phyloP scores from a whole-genome alignment of 2,888 invertebrate species.

The Nephrotoma appendiculata region DNA sequence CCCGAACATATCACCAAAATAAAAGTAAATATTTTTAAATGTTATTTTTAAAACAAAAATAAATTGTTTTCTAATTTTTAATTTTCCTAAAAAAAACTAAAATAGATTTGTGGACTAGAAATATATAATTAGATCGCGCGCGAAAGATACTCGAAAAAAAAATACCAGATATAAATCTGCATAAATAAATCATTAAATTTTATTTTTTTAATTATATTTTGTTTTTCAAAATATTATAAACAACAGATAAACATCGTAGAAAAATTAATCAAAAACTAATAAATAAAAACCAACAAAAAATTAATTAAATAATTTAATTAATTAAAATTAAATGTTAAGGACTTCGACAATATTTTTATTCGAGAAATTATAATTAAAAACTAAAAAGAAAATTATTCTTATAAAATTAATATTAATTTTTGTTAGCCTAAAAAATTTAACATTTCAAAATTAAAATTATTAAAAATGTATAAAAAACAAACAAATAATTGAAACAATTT shows the following conservation, averaged over 20 bases:
- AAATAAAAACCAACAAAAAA: neutral
- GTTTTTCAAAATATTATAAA: neutral
- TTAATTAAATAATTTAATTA: neutral
- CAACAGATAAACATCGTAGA: neutral
- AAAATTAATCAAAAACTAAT: neutral
- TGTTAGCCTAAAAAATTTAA: neutral
- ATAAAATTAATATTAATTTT: neutral
- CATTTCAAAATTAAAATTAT: neutral
- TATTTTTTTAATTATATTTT: neutral
- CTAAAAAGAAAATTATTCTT: neutral
- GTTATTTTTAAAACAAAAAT: neutral
- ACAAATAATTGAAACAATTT: neutral
- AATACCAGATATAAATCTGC: neutral
- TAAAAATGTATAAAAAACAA: neutral
- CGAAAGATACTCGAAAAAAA: conserved; percentile 1
- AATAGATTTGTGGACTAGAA: neutral
- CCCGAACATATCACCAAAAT: conserved; percentile 2
- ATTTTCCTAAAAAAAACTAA: neutral
- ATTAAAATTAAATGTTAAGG: conserved; percentile 2
- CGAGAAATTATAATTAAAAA: neutral
- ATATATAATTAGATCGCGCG: neutral
- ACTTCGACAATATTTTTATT: conserved; percentile 4
- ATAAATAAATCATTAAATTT: neutral
- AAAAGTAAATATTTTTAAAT: neutral
- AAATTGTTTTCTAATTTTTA: neutral